phyloP scores from a whole-genome alignment of 2,797 vertebrate genomes.

The Percopsis omiscomaycus region DNA sequence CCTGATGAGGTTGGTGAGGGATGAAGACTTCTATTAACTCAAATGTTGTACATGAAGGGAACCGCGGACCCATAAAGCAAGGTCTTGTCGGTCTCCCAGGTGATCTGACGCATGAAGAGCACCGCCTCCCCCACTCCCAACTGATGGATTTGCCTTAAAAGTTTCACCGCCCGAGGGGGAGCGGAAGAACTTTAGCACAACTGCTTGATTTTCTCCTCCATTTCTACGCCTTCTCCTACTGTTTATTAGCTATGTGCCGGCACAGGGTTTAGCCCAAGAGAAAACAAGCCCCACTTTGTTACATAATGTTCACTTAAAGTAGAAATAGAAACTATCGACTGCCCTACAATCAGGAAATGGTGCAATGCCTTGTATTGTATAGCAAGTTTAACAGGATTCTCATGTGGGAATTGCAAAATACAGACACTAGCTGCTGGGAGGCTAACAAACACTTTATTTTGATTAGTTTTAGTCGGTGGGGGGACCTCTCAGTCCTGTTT shows the following conservation, averaged over 20 bases:
- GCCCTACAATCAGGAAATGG: not conserved
- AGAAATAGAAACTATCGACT: not conserved
- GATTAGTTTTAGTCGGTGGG: constrained; percentile 15
- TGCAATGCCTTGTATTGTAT: not conserved
- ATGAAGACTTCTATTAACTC: constrained; percentile 86
- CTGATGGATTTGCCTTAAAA: constrained; percentile 69
- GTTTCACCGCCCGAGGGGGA: constrained; percentile 54
- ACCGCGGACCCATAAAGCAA: constrained; percentile 81
- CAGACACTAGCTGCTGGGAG: constrained; percentile 10
- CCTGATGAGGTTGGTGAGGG: constrained; percentile 85
- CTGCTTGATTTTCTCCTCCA: constrained; percentile 42
- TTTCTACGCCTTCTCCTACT: constrained; percentile 24
- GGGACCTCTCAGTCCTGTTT: constrained; percentile 19
- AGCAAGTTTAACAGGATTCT: not conserved
- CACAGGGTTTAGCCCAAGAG: constrained; percentile 7
- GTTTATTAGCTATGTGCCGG: constrained; percentile 13
- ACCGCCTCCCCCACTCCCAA: constrained; percentile 63
- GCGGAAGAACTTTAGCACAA: constrained; percentile 50
- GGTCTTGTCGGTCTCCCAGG: constrained; percentile 78
- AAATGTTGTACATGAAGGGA: constrained; percentile 83
- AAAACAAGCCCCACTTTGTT: constrained; percentile 2
- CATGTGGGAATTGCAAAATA: not conserved
- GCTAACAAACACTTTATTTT: constrained; percentile 19
- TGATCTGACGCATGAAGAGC: constrained; percentile 81
- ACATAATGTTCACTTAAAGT: not conserved